Conservation (phyloP, 1,140 invertebrate genomes). For the Leptopilina boulardi region DNA sequence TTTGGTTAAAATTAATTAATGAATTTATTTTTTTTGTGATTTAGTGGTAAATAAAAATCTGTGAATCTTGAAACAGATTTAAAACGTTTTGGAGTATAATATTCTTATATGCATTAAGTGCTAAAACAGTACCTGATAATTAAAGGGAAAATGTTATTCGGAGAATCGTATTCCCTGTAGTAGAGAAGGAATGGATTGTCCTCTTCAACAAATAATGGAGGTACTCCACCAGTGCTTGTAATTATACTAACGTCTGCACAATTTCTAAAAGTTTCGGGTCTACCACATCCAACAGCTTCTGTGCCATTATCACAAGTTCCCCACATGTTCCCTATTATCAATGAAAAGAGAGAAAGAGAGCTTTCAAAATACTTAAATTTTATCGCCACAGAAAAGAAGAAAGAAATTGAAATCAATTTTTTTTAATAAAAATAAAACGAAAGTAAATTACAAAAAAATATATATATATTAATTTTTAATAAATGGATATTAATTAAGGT, state of each 20-base stretch:
- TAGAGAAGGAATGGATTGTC: slow-evolving; percentile 86
- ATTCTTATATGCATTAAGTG: neutral
- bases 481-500: no score
- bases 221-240: slow-evolving; percentile 83
- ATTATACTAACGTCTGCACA: slow-evolving; percentile 90
- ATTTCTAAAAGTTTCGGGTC: slow-evolving; percentile 91
- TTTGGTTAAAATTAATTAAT: no score
- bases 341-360: slow-evolving; percentile 27
- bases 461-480: no score
- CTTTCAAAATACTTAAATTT: neutral
- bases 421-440: no score
- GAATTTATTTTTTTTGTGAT: no score
- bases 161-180: slow-evolving; percentile 80
- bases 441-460: no score
- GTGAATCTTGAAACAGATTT: neutral
- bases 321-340: slow-evolving; percentile 87
- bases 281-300: slow-evolving; percentile 89
- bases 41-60: no score
- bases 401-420: no score
- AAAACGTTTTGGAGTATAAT: neutral
- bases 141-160: slow-evolving; percentile 81
- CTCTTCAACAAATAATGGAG: slow-evolving; percentile 79
- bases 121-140: slow-evolving; percentile 81
- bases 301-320: slow-evolving; percentile 89
- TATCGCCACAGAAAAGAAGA: no score